A percentile compares a stretch with the other conserved stretches of the same genome.
Conservation (phyloP, 2,797 vertebrate genomes). For the Crocidura indochinensis region DNA sequence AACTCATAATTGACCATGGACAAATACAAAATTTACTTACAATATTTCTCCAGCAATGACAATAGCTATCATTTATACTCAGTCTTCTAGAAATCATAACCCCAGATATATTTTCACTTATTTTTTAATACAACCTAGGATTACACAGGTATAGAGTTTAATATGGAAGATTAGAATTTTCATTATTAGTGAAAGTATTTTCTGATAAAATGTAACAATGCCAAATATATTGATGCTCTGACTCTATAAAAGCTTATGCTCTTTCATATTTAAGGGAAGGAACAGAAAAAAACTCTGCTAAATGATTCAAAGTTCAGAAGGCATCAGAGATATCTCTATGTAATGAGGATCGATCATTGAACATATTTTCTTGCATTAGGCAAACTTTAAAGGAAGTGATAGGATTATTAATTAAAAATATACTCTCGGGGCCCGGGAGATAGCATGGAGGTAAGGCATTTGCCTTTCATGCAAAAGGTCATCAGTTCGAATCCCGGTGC, state of each 20-base stretch:
- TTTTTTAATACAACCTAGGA: background rate
- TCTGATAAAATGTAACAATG: background rate
- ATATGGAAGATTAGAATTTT: background rate
- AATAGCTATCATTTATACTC: background rate
- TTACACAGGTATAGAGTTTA: background rate
- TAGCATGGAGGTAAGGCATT: too few relatives aligned
- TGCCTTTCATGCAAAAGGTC: too few relatives aligned
- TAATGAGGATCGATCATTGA: background rate
- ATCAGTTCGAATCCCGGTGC: too few relatives aligned
- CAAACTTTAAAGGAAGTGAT: background rate
- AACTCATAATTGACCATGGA: background rate
- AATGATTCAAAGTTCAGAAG: background rate
- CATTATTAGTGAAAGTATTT: too few relatives aligned
- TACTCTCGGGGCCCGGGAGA: too few relatives aligned
- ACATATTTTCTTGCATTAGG: background rate
- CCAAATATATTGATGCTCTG: background rate
- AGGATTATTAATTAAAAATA: background rate
- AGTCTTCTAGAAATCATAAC: constrained; percentile 3
- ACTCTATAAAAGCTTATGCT: background rate
- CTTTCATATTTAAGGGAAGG: background rate
- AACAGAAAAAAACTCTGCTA: background rate
- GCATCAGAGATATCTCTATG: background rate
- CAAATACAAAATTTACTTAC: background rate
- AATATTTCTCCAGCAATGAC: background rate
- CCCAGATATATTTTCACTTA: background rate